Conservation (phyloP, 2,797 vertebrate genomes). For the Anabacerthia variegaticeps region DNA sequence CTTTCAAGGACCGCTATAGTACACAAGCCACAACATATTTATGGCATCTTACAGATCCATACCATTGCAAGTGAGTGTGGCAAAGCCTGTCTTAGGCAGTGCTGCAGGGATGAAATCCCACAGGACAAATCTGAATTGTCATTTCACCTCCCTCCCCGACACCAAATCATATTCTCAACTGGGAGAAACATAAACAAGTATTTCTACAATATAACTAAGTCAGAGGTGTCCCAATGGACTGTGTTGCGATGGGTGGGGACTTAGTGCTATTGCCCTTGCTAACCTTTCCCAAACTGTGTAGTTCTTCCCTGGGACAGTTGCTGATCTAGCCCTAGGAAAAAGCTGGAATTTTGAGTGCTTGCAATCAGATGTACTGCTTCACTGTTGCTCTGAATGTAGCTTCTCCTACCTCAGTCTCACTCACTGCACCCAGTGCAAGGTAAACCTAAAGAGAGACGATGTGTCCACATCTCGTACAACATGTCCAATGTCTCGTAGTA, state of each 20-base stretch:
- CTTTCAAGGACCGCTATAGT: background rate
- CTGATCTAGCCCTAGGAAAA: background rate
- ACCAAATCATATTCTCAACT: background rate
- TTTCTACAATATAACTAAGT: background rate
- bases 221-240: background rate
- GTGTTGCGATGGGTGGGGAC: background rate
- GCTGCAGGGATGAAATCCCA: background rate
- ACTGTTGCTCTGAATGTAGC: background rate
- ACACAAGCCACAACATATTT: background rate
- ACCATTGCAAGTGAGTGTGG: background rate
- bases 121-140: background rate
- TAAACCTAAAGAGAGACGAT: background rate
- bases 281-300: background rate
- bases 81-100: background rate
- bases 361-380: background rate
- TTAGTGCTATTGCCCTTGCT: background rate
- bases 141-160: background rate
- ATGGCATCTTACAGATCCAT: background rate
- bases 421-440: background rate
- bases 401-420: background rate
- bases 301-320: background rate
- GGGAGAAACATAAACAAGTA: background rate
- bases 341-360: background rate
- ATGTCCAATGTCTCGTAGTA: rapidly evolving
- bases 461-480: background rate